phyloP scores from a whole-genome alignment of 2,113 vertebrate genomes.

The Chaetodon trifascialis region DNA sequence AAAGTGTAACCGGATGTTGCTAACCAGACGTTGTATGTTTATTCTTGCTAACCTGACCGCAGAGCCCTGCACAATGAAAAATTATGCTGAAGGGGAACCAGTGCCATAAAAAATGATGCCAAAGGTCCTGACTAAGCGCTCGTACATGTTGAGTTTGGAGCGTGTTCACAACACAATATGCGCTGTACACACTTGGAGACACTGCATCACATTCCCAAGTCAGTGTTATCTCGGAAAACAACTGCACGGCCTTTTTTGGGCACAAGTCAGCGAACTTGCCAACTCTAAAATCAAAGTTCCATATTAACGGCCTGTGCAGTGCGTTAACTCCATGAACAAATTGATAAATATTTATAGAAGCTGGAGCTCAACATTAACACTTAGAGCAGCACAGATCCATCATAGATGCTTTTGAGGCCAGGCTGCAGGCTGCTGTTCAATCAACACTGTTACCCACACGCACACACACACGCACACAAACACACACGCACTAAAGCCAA shows the following conservation, averaged over 20 bases:
- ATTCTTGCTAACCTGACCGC: too few relatives aligned
- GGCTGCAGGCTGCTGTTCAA: constrained; percentile 65
- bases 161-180: background rate
- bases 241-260: constrained; percentile 68
- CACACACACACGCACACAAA: constrained; percentile 29
- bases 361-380: constrained; percentile 72
- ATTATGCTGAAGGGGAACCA: too few relatives aligned
- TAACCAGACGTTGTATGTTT: too few relatives aligned
- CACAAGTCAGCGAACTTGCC: constrained; percentile 47
- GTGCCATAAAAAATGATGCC: too few relatives aligned
- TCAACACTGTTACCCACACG: constrained; percentile 48
- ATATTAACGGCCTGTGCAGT: constrained; percentile 26
- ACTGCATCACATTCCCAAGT: background rate
- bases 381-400: constrained; percentile 64
- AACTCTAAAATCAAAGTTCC: constrained; percentile 53
- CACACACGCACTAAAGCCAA: constrained; percentile 45
- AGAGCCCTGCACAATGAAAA: too few relatives aligned
- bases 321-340: constrained; percentile 57
- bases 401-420: constrained; percentile 56
- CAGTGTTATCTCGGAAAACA: constrained; percentile 9
- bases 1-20: too few relatives aligned
- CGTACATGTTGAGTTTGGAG: too few relatives aligned
- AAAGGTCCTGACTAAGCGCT: too few relatives aligned
- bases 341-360: constrained; percentile 79
- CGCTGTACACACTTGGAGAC: constrained; percentile 3